Base-by-base conservation (phyloP, 2,888 invertebrate genomes). In the Trisateles emortualis region DNA sequence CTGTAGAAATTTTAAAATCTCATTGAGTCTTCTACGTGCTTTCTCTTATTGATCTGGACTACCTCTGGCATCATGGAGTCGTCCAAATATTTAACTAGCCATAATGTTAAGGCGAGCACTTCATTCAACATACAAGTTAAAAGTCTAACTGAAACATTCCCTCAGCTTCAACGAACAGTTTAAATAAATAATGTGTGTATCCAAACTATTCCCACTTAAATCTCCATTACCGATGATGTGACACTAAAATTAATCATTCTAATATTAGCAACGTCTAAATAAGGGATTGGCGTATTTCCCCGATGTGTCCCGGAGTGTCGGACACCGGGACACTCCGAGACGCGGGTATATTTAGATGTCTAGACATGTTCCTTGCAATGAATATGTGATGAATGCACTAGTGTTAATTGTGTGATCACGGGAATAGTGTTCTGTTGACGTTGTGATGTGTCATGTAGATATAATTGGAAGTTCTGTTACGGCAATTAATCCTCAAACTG, bases 201-300 rank as follows among this genome's bases (percentile, higher is more conserved):
- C 26, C 11, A 8, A 54, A 33, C 36, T 36, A 64, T 70, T 56
- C 53, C n/a, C 52, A 50, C 46, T 61, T 52, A 69, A 59, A 53
- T 52, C 38, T 48, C 45, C 36, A 70, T 67, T 67, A 67, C 55
- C 52, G 35, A 48, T 44, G 49, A 33, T 30, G 29, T 17, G 46
- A 44, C 59, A 64, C 72, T 66, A 60, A 66, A 72, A 72, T 66
- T 68, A 71, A 68, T 76, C 71, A 68, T 60, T 62, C 72, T 78
- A 80, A 50, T 46, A 62, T 54, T 76, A 79, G 72, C 38, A 3
- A 63, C 70, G 52, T 66, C 72, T 78, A 77, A 74, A 75, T 75
- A 68, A 66, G 71, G 72, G 53, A 58, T 64, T 59, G 30, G 38
- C 56, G 68, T 60, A 53, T 66, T 71, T 68, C 59, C 58, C 46